Conservation (phyloP, 2,113 vertebrate genomes). For the Aviceda subcristata region DNA sequence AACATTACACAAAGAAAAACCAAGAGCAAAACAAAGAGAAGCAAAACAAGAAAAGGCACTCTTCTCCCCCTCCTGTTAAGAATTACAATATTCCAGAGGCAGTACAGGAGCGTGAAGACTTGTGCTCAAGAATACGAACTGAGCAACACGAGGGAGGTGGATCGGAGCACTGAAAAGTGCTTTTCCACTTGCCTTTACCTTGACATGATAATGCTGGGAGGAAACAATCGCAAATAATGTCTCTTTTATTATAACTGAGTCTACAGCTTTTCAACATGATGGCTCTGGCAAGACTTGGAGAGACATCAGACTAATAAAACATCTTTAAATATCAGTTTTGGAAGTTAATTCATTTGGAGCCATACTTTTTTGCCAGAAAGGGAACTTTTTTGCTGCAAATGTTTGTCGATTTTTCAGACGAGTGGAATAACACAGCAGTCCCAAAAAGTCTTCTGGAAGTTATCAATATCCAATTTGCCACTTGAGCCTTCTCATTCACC, state of each 20-base stretch:
- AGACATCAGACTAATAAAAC: conserved; percentile 44
- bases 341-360: conserved; percentile 48
- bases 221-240: conserved; percentile 38
- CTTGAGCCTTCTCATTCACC: conserved; percentile 5
- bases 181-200: neutral
- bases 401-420: neutral
- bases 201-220: neutral
- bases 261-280: conserved; percentile 9
- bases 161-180: neutral
- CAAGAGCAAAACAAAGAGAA: neutral
- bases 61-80: neutral
- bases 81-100: neutral
- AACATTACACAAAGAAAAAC: neutral
- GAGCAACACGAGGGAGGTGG: neutral
- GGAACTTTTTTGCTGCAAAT: neutral
- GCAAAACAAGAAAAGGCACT: neutral
- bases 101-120: neutral
- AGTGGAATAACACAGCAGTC: neutral
- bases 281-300: conserved; percentile 47
- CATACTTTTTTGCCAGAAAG: neutral
- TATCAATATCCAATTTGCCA: conserved; percentile 14
- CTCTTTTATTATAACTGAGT: neutral
- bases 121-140: neutral
- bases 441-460: conserved; percentile 44
- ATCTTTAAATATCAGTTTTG: conserved; percentile 37